Conservation (phyloP, 2,797 vertebrate genomes). For the Pyrocephalus nanus region DNA sequence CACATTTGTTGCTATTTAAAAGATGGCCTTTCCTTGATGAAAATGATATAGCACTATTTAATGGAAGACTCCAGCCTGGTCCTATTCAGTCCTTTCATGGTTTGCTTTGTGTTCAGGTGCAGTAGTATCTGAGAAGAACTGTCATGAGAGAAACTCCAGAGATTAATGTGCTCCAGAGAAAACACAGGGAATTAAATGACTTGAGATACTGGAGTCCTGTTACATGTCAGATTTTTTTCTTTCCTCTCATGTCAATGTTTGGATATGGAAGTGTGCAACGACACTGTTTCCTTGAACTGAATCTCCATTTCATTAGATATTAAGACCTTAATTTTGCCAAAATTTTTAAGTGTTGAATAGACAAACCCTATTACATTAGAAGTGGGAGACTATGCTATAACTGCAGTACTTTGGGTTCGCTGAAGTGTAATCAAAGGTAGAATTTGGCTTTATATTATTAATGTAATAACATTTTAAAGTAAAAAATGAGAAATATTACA, state of each 20-base stretch:
- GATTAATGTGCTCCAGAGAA: neutral
- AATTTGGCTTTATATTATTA: neutral
- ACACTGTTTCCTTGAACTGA: neutral
- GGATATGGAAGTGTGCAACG: neutral
- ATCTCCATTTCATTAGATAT: neutral
- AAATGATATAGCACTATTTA: neutral
- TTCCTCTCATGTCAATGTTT: neutral
- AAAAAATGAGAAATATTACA: neutral
- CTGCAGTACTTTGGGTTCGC: neutral
- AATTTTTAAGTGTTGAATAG: neutral
- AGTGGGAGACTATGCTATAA: neutral
- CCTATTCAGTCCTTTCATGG: neutral
- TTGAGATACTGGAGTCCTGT: neutral
- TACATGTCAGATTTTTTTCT: neutral
- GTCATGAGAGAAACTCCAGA: neutral
- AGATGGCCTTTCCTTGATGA: neutral
- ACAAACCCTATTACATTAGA: neutral
- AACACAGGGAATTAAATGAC: neutral
- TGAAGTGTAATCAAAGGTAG: neutral
- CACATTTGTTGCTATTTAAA: neutral
- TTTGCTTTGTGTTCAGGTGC: neutral
- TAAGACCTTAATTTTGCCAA: neutral
- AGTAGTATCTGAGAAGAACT: neutral
- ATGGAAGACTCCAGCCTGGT: neutral
- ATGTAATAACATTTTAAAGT: neutral